Evolutionary conservation across 2,113 vertebrate species (phyloP).

Genomic region (Misgurnus mizolepis): DNA sequence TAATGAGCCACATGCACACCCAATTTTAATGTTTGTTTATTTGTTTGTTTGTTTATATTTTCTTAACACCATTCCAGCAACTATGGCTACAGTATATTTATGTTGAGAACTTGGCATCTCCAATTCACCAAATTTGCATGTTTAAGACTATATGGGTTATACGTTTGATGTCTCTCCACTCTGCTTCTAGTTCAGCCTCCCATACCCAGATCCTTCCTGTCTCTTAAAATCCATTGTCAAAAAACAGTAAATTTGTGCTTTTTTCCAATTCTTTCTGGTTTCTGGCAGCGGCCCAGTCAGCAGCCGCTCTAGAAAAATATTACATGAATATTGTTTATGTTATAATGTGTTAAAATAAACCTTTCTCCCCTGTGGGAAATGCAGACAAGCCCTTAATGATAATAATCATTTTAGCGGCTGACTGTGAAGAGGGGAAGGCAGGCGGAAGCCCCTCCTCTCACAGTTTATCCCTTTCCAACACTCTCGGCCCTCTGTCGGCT

Average conservation of each 20-base stretch:
- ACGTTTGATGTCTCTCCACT: background rate
- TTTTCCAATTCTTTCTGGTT: slow-evolving; percentile 34
- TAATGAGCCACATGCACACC: background rate
- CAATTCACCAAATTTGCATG: too few species aligned
- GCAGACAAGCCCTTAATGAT: slow-evolving; percentile 52
- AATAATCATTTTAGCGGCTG: slow-evolving; percentile 60
- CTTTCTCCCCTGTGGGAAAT: slow-evolving; percentile 50
- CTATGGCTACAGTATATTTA: too few species aligned
- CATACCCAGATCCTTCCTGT: background rate
- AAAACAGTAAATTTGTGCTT: background rate
- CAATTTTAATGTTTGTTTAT: background rate
- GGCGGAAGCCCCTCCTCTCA: slow-evolving; percentile 5
- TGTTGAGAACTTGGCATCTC: too few species aligned
- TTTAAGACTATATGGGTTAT: background rate
- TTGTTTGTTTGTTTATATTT: too few species aligned
- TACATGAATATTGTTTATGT: slow-evolving; percentile 62
- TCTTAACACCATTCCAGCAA: too few species aligned
- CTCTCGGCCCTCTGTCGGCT: slow-evolving; percentile 12
- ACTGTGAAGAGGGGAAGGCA: slow-evolving; percentile 30
- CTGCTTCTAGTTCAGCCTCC: background rate
- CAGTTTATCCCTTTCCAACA: slow-evolving; percentile 18
- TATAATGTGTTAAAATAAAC: slow-evolving; percentile 66
- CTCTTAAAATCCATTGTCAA: too few species aligned
- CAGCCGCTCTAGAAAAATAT: slow-evolving; percentile 63
- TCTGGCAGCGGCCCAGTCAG: slow-evolving; percentile 57